Evolutionary conservation across 1,140 invertebrate species (phyloP), one percentile per base, ranked within the genome.

Genomic region (Neoseiulus cucumeris): DNA sequence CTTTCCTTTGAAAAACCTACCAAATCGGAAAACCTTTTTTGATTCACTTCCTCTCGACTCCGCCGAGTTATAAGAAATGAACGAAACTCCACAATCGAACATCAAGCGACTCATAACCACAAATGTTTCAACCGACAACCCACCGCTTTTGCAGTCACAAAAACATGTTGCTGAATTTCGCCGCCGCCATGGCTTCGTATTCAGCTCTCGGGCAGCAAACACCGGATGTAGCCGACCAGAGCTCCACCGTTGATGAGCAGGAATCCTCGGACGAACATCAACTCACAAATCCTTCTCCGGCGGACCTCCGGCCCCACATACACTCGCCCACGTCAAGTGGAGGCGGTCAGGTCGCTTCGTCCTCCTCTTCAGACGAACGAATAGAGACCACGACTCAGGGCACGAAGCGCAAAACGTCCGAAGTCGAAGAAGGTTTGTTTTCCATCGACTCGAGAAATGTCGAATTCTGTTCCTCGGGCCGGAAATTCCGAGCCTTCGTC

Each of bases 81-180:
- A n/a, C n/a, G n/a, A n/a, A n/a, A n/a, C n/a, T n/a, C n/a, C n/a
- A n/a, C n/a, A n/a, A n/a, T n/a, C n/a, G n/a, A n/a, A n/a, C n/a
- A n/a, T n/a, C n/a, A n/a, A n/a, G n/a, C n/a, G n/a, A n/a, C n/a
- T n/a, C n/a, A n/a, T n/a, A n/a, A n/a, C n/a, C n/a, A n/a, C n/a
- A n/a, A n/a, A n/a, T n/a, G n/a, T n/a, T n/a, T n/a, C n/a, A n/a
- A 25, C 45, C 14, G 4, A 47, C 5, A 4, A 47, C 28, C 28
- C 14, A 4, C 14, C 45, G 4, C 28, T 59, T 25, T 9, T 25
- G 14, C 22, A 59, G 51, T 25, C 51, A 59, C 14, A 59, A 59
- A 9, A 59, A 59, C 22, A 59, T 59, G 51, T 20, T 59, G 33
- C 33, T 59, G 22, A 59, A 59, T 33, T 59, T 59, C 22, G 51